phyloP scores from a whole-genome alignment of 2,888 invertebrate genomes.

The Diaprepes abbreviatus region DNA sequence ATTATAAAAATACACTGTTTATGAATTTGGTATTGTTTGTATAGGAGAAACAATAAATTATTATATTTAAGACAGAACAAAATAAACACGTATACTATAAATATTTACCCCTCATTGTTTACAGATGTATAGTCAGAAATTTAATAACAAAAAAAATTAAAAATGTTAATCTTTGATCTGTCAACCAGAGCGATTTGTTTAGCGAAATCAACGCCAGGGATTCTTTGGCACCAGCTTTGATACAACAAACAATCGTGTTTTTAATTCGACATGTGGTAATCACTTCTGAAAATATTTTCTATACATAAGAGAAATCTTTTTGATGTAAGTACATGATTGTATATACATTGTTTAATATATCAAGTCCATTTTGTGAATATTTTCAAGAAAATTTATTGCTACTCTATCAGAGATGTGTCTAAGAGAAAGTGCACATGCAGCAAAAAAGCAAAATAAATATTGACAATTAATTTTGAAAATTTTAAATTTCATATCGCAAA shows the following conservation, averaged over 20 bases:
- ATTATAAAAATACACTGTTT: conserved; percentile 35
- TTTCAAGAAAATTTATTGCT: background rate
- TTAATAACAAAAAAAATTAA: conserved; percentile 44
- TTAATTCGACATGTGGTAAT: conserved; percentile 46
- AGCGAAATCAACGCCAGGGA: conserved; percentile 40
- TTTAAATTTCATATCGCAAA: too few species aligned
- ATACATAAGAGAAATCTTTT: conserved; percentile 32
- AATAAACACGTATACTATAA: conserved; percentile 45
- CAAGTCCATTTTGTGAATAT: background rate
- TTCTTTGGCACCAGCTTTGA: conserved; percentile 32
- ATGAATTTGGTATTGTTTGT: conserved; percentile 38
- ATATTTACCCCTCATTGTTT: conserved; percentile 50
- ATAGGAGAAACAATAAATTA: conserved; percentile 47
- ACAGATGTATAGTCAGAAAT: conserved; percentile 45
- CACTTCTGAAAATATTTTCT: conserved; percentile 35
- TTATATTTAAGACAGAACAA: conserved; percentile 39
- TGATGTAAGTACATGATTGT: conserved; percentile 31
- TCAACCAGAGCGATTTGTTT: conserved; percentile 47
- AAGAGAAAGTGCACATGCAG: too few species aligned
- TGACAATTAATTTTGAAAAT: too few species aligned
- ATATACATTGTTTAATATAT: conserved; percentile 7
- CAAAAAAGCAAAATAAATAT: too few species aligned
- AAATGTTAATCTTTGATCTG: conserved; percentile 49
- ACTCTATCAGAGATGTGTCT: background rate
- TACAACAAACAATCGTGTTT: conserved; percentile 45